Conservation (phyloP, 1,140 invertebrate species). For the Heterodera carotae region DNA sequence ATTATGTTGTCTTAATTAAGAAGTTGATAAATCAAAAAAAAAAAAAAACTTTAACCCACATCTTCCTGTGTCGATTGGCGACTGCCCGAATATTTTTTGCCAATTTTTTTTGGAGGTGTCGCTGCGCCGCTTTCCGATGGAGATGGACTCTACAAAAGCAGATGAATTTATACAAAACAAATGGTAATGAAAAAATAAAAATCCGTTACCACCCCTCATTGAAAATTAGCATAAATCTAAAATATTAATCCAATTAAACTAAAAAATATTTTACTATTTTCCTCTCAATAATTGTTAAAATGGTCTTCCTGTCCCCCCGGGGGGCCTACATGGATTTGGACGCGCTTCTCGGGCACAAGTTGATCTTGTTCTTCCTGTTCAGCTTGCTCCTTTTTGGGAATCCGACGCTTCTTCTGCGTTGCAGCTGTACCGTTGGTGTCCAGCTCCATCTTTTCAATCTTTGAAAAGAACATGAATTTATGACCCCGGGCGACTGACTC, state of each 20-base stretch:
- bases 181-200: too few species aligned
- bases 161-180: background rate
- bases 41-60: constrained; percentile 6
- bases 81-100: background rate
- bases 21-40: too few species aligned
- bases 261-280: constrained; percentile 25
- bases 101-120: background rate
- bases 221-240: background rate
- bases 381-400: constrained; percentile 33
- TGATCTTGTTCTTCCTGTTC: constrained; percentile 31
- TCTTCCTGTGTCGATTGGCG: background rate
- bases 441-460: constrained; percentile 26
- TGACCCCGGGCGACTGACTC: too few species aligned
- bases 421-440: constrained; percentile 7
- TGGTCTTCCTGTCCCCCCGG: too few species aligned
- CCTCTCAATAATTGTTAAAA: too few species aligned
- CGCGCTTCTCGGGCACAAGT: constrained; percentile 43
- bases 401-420: constrained; percentile 22
- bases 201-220: background rate
- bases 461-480: background rate
- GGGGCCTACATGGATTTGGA: constrained; percentile 35
- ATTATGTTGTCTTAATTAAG: too few species aligned
- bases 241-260: constrained; percentile 15
- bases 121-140: constrained; percentile 15
- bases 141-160: constrained; percentile 21